These are phyloP conservation scores for Rhopalosiphum maidis DNA, from an alignment of 1,140 invertebrate genomes.

Conservation along the genomic window DNA sequence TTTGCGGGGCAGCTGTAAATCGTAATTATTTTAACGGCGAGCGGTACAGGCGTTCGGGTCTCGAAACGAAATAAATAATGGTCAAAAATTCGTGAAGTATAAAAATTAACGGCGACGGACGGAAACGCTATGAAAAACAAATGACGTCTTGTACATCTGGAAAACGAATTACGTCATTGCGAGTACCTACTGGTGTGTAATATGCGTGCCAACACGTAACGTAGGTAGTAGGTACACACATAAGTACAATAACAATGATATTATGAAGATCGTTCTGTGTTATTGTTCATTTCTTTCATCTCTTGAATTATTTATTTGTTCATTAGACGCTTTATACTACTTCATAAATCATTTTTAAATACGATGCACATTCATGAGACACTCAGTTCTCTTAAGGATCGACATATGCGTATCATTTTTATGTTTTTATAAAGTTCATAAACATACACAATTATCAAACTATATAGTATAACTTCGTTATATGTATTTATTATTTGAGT, in stretches of 20 bases:
- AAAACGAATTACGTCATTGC: not conserved
- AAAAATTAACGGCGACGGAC: conserved; percentile 8
- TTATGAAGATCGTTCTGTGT: not conserved
- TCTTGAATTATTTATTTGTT: not conserved
- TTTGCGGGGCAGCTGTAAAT: not conserved
- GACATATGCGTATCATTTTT: not conserved
- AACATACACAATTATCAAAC: not conserved
- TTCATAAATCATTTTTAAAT: not conserved
- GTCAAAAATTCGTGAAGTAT: not conserved
- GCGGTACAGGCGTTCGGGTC: not conserved
- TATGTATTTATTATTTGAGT: not conserved
- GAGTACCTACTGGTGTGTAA: not conserved
- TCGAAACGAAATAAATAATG: not conserved
- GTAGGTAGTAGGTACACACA: not conserved
- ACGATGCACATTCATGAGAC: not conserved
- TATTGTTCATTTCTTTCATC: not conserved
- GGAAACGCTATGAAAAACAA: not conserved
- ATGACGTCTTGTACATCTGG: not conserved
- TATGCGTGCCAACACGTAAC: not conserved
- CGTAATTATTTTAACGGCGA: not conserved
- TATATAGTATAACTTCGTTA: not conserved
- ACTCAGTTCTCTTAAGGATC: not conserved
- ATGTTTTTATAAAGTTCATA: not conserved
- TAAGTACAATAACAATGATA: not conserved
- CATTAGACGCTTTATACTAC: not conserved